Percentiles rank a stretch among this genome's conserved stretches.
These are phyloP conservation scores for Anthoscopus minutus DNA, from an alignment of 2,113 vertebrate genomes.

Conservation along the genomic window DNA sequence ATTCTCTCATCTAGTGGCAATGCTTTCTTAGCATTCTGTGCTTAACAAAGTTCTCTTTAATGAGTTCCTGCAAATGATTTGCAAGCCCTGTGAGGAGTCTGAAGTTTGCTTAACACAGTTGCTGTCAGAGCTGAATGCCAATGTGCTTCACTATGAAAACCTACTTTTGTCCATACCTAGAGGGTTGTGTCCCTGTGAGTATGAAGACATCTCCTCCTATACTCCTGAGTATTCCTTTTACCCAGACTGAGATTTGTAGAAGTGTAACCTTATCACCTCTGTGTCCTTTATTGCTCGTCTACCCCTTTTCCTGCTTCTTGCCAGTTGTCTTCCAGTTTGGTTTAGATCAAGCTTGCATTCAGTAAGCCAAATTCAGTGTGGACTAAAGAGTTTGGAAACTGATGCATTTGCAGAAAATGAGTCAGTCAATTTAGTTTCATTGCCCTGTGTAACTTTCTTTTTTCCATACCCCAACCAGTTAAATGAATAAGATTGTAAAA, in stretches of 20 bases:
- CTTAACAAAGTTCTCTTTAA: slow-evolving; percentile 33
- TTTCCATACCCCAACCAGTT: background rate
- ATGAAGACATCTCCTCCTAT: background rate
- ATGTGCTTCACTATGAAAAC: background rate
- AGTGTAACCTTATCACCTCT: background rate
- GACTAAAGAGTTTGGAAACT: background rate
- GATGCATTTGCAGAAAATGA: background rate
- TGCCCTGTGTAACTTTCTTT: background rate
- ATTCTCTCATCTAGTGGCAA: slow-evolving; percentile 51
- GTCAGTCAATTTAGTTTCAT: background rate
- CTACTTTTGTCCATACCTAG: background rate
- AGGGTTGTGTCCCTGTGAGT: background rate
- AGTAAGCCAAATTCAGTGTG: background rate
- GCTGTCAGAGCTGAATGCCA: background rate
- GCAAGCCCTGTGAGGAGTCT: background rate
- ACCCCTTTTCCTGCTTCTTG: background rate
- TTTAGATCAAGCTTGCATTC: background rate
- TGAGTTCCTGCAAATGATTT: slow-evolving; percentile 20
- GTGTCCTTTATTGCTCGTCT: background rate
- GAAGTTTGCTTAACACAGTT: background rate
- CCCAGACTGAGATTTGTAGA: background rate
- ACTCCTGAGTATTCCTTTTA: background rate
- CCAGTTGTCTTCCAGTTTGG: background rate
- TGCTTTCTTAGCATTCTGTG: slow-evolving; percentile 8
- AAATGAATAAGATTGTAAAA: background rate